Base-by-base conservation (phyloP, 1,140 invertebrate species). In the Asbolus verrucosus region DNA sequence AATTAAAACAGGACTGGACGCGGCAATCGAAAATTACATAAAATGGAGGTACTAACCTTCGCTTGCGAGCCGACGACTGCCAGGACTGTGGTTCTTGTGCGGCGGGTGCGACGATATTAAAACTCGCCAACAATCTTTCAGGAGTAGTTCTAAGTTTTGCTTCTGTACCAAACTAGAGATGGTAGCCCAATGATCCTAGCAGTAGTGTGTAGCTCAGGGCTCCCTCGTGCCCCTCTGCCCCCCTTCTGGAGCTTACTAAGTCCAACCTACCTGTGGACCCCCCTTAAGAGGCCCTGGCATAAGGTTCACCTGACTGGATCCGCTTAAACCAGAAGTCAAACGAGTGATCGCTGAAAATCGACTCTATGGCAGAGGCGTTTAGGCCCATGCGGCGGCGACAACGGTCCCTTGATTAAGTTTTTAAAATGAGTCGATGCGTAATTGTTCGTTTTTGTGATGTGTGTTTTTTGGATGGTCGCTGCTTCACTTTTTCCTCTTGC, bases 101-200 rank as follows among this genome's bases (percentile, higher is more conserved):
- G 11, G 33, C 33, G 33, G 33, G 33, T 11, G 33, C 33, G 33
- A 36, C 11, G 33, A 11, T 50, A 21, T 30, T 59, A 33, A n/a
- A 31, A 61, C 54, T 61, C 13, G 16, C n/a, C 11, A 36, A 65
- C 39, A 19, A 38, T 18, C 24, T 46, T 65, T 69, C 60, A 63
- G 60, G 50, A 65, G 39, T 65, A 46, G 31, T 66, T 66, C 61
- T 65, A 54, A 54, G 61, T 75, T 70, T 70, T 76, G 78, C 78
- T 79, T 78, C 78, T 79, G 78, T 79, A 75, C 73, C 72, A 76
- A 77, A 76, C 74, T 77, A 74, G 73, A 70, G 77, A 74, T 78
- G 78, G 78, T 79, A 79, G 78, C 78, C 75, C 76, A 78, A 78
- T 77, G 78, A 75, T 76, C 73, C 74, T 70, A 73, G 75, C 76